Evolutionary conservation across 37 sponge, comb jelly and placozoan genomes (phyloP), one percentile per base, ranked within the genome.

Genomic region (Cladorhizidae sp.): DNA sequence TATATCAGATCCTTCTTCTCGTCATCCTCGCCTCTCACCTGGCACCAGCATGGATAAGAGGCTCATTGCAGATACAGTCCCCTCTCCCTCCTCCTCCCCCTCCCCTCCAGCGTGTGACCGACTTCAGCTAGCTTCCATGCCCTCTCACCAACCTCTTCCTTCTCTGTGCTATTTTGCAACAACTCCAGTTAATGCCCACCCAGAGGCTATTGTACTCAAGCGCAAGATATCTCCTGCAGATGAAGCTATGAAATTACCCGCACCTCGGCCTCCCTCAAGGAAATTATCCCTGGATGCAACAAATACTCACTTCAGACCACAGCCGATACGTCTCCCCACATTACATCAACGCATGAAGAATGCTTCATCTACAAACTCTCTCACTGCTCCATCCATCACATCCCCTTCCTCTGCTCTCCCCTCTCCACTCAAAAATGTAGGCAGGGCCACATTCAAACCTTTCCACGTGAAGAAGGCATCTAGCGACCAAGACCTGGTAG

Each of bases 401-500:
- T 17, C 20, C 17, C 3, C 33, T 26, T 3, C 21, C 11, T 31
- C 38, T 35, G 9, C 20, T 11, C 31, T 39, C 6, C 23, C 51
- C n/a, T 3, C 3, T 28, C 20, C 73, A 73, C 54, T 12, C 25
- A 73, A 5, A 32, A 40, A 29, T 25, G 21, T 8, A 25, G 39
- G 9, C 14, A 31, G 31, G 28, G 56, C 36, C 52, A 78, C 45
- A 7, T 28, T 29, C 5, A 69, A 11, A 17, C 22, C 67, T 0
- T 31, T 57, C 45, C 14, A 49, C 18, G 3, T 62, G 29, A 58
- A 81, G 64, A 81, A 57, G 61, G 40, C 73, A 28, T 31, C 21
- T 12, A 81, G 82, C 32, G 72, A 71, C 39, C 20, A 7, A 5
- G 82, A 81, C 26, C 42, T 81, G 35, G 7, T 11, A 45, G 11